These are phyloP conservation scores for Atopsyche davidsoni DNA, from an alignment of 1,140 invertebrate genomes.

Conservation along the genomic window DNA sequence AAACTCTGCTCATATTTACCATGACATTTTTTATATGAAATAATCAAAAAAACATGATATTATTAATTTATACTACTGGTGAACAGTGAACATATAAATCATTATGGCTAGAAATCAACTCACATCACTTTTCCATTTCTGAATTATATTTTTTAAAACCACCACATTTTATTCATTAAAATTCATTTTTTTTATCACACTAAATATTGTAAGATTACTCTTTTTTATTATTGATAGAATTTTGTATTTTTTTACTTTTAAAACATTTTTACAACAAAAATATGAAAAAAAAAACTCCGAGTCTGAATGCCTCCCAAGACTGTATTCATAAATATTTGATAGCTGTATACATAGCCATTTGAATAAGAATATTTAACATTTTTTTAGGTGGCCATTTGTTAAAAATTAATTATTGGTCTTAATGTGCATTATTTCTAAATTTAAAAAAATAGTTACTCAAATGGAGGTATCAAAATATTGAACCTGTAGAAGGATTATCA, in stretches of 20 bases:
- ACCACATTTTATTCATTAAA: constrained; percentile 16
- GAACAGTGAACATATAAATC: no score
- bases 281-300: constrained; percentile 18
- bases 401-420: constrained; percentile 14
- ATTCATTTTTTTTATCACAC: constrained; percentile 16
- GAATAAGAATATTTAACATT: constrained; percentile 11
- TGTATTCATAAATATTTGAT: constrained; percentile 26
- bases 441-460: no score
- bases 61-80: no score
- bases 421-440: constrained; percentile 17
- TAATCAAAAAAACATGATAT: constrained; percentile 15
- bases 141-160: constrained; percentile 18
- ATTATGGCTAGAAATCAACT: constrained; percentile 5
- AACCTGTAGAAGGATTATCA: constrained; percentile 2
- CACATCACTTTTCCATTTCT: constrained; percentile 15
- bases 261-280: constrained; percentile 29
- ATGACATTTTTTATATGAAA: constrained; percentile 16
- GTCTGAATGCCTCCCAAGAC: constrained; percentile 29
- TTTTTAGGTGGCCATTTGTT: constrained; percentile 20
- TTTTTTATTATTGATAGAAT: constrained; percentile 30
- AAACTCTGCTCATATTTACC: no score
- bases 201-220: constrained; percentile 25
- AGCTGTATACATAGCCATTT: constrained; percentile 21
- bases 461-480: constrained; percentile 4
- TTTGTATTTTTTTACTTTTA: constrained; percentile 31